Evolutionary conservation across 2,797 vertebrate species (phyloP).

Genomic region (Pogoniulus pusillus): DNA sequence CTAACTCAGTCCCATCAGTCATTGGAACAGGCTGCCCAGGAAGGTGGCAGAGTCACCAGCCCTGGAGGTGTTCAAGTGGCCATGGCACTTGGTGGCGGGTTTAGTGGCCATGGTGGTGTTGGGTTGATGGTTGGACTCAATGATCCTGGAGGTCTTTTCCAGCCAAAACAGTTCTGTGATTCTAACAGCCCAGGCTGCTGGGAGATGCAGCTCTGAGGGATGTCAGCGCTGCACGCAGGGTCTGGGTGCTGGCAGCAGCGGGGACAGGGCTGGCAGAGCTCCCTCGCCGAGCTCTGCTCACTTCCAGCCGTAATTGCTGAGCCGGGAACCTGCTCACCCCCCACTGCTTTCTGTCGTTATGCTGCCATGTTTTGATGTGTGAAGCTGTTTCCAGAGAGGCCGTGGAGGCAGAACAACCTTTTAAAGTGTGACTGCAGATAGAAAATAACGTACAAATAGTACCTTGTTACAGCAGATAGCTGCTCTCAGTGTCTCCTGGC

Average conservation of each 20-base stretch:
- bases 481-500: not conserved
- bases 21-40: no score
- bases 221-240: not conserved
- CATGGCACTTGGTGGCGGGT: no score
- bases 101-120: no score
- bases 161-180: no score
- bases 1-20: not conserved
- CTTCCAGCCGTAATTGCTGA: slow-evolving; percentile 14
- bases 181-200: not conserved
- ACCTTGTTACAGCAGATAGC: slow-evolving; percentile 31
- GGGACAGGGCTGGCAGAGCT: not conserved
- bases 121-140: no score
- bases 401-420: slow-evolving; percentile 43
- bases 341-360: slow-evolving; percentile 36
- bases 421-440: slow-evolving; percentile 49
- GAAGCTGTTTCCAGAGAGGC: slow-evolving; percentile 40
- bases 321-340: not conserved
- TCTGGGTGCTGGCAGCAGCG: not conserved
- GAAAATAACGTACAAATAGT: slow-evolving; percentile 20
- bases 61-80: no score
- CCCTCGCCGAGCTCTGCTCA: not conserved
- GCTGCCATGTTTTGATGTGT: slow-evolving; percentile 22
- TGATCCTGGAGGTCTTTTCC: no score
- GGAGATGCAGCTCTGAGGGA: accelerated
- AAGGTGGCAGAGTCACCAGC: no score